Evolutionary conservation across 2,113 vertebrate genomes (phyloP).

Genomic region (Ovis aries): DNA sequence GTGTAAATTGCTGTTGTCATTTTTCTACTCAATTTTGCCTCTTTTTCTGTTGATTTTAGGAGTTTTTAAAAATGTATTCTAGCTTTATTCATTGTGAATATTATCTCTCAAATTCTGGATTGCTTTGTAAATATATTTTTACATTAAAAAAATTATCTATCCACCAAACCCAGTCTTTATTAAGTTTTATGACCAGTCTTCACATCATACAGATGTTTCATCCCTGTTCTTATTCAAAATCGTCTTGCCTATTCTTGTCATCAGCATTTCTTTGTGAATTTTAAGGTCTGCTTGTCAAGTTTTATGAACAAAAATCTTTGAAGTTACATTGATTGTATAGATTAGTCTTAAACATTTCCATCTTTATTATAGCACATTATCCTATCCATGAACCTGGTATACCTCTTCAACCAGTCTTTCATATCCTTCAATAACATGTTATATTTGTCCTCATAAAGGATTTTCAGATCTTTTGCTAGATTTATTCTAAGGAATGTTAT

Average conservation of each 20-base stretch:
- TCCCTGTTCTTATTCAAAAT: background rate
- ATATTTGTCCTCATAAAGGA: background rate
- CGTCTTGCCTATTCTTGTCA: background rate
- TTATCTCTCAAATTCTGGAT: background rate
- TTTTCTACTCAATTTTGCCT: background rate
- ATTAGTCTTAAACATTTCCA: background rate
- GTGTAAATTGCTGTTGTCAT: background rate
- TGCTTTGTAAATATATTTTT: background rate
- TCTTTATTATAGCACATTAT: background rate
- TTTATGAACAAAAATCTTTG: background rate
- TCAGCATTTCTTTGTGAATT: background rate
- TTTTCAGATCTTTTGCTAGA: background rate
- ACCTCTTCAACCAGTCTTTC: background rate
- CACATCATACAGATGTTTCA: background rate
- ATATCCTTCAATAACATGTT: background rate
- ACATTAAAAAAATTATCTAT: background rate
- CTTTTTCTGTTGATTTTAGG: background rate
- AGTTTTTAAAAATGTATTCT: background rate
- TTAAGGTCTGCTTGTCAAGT: background rate
- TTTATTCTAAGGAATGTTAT: background rate
- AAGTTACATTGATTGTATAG: background rate
- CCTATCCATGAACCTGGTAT: background rate
- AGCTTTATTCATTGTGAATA: background rate
- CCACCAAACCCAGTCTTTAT: background rate
- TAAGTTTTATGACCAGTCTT: background rate